Conservation (phyloP, 2,113 vertebrate genomes). For the Myodes glareolus region DNA sequence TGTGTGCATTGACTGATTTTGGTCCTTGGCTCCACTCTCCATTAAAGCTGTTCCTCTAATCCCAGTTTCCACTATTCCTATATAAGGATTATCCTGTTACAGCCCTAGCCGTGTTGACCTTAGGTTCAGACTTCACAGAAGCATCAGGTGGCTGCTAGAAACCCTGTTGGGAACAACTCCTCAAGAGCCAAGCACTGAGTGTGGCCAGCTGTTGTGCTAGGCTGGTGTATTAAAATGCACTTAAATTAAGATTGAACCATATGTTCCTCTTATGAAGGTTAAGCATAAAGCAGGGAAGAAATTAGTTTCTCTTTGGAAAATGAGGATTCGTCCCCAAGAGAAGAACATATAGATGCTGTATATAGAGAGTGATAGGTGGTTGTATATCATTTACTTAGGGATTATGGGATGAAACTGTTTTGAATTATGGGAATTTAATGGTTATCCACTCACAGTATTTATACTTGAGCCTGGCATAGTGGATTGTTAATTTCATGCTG, state of each 20-base stretch:
- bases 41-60: neutral
- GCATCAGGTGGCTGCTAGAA: neutral
- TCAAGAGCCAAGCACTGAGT: neutral
- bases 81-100: neutral
- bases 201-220: neutral
- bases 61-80: neutral
- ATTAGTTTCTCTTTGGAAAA: conserved; percentile 15
- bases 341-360: neutral
- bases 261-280: neutral
- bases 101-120: neutral
- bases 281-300: neutral
- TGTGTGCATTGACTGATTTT: neutral
- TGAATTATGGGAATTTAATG: neutral
- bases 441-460: neutral
- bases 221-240: neutral
- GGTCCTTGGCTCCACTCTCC: neutral
- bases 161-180: neutral
- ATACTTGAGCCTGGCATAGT: neutral
- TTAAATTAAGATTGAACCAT: conserved; percentile 34
- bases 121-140: neutral
- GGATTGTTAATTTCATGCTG: neutral
- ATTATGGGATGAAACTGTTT: neutral
- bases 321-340: neutral
- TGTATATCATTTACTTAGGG: neutral
- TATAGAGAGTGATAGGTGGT: neutral